Percentiles rank a stretch among this genome's conserved stretches.
phyloP scores from a whole-genome alignment of 2,888 invertebrate species.

The Myopa tessellatipennis region DNA sequence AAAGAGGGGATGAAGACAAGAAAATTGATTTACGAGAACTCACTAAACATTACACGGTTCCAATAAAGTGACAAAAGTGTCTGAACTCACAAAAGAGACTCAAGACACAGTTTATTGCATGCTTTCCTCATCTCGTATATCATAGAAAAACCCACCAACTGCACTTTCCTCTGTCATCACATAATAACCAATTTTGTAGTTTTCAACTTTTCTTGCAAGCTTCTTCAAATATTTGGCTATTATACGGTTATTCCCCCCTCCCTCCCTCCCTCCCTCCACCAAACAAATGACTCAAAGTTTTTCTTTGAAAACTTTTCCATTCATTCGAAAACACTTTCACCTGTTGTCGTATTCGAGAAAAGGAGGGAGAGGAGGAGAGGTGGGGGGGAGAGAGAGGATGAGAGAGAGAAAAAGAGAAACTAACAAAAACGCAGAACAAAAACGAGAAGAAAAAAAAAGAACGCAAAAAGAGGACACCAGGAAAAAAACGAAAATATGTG shows the following conservation, averaged over 20 bases:
- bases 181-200: slow-evolving; percentile 4
- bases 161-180: neutral
- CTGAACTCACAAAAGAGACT: no score
- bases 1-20: no score
- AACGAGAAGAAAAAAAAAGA: neutral
- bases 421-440: neutral
- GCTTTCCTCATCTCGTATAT: no score
- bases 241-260: no score
- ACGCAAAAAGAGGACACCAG: neutral
- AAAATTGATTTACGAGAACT: no score
- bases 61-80: no score
- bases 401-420: no score
- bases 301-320: slow-evolving; percentile 19
- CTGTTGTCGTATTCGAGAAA: slow-evolving; percentile 8
- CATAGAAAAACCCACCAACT: no score
- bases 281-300: slow-evolving; percentile 17
- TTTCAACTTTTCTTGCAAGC: slow-evolving; percentile 12
- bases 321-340: slow-evolving; percentile 30
- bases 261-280: neutral
- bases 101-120: no score
- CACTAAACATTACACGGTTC: no score
- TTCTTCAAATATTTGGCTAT: slow-evolving; percentile 7
- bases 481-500: slow-evolving; percentile 20
- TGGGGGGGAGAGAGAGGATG: neutral
- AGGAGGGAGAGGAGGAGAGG: no score